Conservation (phyloP, 35 echinoderm and acorn worm genomes). For the Apostichopus californicus region DNA sequence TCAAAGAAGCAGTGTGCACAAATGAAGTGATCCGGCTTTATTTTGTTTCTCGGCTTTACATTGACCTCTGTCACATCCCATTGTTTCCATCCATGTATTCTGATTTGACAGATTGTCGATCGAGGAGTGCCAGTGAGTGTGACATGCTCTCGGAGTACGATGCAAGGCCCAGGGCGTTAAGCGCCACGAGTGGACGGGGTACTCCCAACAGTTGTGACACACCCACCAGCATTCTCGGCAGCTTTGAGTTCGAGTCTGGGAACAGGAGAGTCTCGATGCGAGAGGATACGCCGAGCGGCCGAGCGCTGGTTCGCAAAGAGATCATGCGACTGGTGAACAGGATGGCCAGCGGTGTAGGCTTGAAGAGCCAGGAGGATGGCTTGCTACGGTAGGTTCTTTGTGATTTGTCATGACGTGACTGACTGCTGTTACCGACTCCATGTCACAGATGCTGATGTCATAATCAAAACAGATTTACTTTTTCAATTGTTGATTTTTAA, state of each 20-base stretch:
- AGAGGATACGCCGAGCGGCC: slow-evolving; percentile 70
- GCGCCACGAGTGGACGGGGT: slow-evolving; percentile 64
- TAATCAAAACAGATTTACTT: too few relatives aligned
- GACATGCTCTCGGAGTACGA: slow-evolving; percentile 27
- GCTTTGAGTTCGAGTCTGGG: slow-evolving; percentile 22
- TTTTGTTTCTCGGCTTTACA: too few relatives aligned
- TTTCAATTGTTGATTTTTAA: too few relatives aligned
- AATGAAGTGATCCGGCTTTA: too few relatives aligned
- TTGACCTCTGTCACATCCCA: too few relatives aligned
- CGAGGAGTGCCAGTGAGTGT: slow-evolving; percentile 59
- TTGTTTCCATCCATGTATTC: too few relatives aligned
- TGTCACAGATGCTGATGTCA: too few relatives aligned
- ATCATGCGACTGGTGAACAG: slow-evolving; percentile 81
- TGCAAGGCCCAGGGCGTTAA: slow-evolving; percentile 59
- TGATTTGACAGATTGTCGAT: background rate
- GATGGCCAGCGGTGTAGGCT: slow-evolving; percentile 85
- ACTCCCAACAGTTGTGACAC: slow-evolving; percentile 70
- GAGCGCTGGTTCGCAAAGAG: slow-evolving; percentile 76
- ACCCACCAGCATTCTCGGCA: slow-evolving; percentile 65
- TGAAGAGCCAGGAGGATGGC: slow-evolving; percentile 90
- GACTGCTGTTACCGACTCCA: too few relatives aligned
- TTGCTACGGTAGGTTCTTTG: slow-evolving; percentile 65
- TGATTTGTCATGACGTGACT: too few relatives aligned
- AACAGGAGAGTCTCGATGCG: slow-evolving; percentile 54
- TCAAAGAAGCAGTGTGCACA: too few relatives aligned